Percentiles rank a stretch among this genome's conserved stretches.
These are phyloP conservation scores for Phyllotreta striolata DNA, from an alignment of 2,888 invertebrate genomes.

Conservation along the genomic window DNA sequence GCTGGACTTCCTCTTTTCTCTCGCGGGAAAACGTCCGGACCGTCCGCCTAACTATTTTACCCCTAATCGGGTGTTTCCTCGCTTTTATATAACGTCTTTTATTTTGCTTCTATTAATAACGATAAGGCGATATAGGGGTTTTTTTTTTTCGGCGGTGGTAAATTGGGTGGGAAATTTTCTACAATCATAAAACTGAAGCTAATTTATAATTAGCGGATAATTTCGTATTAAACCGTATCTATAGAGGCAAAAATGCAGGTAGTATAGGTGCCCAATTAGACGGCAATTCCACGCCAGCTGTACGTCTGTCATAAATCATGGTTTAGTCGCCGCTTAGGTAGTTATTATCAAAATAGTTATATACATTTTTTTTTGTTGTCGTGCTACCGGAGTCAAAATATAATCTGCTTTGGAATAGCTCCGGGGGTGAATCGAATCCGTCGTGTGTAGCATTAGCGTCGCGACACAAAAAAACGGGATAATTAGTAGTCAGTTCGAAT, in stretches of 20 bases:
- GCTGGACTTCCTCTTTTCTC: constrained; percentile 55
- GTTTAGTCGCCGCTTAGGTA: constrained; percentile 41
- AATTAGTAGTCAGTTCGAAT: no score
- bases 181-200: no score
- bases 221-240: no score
- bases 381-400: constrained; percentile 41
- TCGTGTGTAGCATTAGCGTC: constrained; percentile 26
- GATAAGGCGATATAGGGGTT: no score
- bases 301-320: constrained; percentile 42
- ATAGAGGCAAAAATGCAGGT: constrained; percentile 41
- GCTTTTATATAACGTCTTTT: no score
- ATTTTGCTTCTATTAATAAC: no score
- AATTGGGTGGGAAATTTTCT: no score
- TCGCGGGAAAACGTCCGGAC: constrained; percentile 45
- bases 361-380: constrained; percentile 34
- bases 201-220: no score
- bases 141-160: no score
- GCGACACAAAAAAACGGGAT: constrained; percentile 3
- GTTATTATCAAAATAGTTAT: constrained; percentile 37
- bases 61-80: no score
- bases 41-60: no score
- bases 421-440: constrained; percentile 24
- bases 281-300: constrained; percentile 38
- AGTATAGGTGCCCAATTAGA: constrained; percentile 41
- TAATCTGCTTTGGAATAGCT: constrained; percentile 22